Percentiles rank a stretch among this genome's conserved stretches.
These are phyloP conservation scores for Trichonephila inaurata DNA, from an alignment of 1,140 invertebrate genomes.

Conservation along the genomic window DNA sequence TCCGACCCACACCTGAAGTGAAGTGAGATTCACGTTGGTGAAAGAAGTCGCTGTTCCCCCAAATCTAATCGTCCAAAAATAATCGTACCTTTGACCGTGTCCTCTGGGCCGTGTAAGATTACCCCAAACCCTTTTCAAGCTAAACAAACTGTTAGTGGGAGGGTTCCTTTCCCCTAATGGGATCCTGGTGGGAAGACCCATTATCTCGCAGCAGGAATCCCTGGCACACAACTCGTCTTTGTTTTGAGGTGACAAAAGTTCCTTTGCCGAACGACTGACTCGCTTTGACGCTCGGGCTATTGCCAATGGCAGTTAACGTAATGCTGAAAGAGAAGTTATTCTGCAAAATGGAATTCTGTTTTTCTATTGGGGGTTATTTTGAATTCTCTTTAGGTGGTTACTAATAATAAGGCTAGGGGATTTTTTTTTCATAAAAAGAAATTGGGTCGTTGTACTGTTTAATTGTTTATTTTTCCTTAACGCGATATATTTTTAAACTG, in stretches of 20 bases:
- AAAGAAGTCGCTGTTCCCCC: not conserved
- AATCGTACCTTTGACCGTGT: slow-evolving; percentile 23
- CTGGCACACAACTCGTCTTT: not conserved
- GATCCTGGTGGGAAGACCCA: not conserved
- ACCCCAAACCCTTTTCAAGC: slow-evolving; percentile 37
- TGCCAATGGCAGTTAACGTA: slow-evolving; percentile 21
- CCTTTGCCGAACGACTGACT: not conserved
- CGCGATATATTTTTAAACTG: too few relatives aligned
- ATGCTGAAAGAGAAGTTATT: not conserved
- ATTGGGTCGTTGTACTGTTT: too few relatives aligned
- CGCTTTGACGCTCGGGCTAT: not conserved
- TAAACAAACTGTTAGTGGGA: slow-evolving; percentile 29
- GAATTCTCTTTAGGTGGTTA: too few relatives aligned
- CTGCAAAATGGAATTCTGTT: too few relatives aligned
- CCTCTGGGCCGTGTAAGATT: slow-evolving; percentile 47
- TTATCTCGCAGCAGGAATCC: slow-evolving; percentile 17
- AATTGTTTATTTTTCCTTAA: too few relatives aligned
- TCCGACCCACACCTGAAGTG: not conserved
- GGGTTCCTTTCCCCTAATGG: not conserved
- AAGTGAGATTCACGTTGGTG: not conserved
- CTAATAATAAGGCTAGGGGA: too few relatives aligned
- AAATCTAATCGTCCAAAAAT: slow-evolving; percentile 55
- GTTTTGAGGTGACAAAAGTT: slow-evolving; percentile 64
- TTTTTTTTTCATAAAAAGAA: too few relatives aligned
- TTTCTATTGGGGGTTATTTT: too few relatives aligned